These are phyloP conservation scores for Mercenaria mercenaria DNA, from an alignment of 1,140 invertebrate genomes.

Conservation along the genomic window DNA sequence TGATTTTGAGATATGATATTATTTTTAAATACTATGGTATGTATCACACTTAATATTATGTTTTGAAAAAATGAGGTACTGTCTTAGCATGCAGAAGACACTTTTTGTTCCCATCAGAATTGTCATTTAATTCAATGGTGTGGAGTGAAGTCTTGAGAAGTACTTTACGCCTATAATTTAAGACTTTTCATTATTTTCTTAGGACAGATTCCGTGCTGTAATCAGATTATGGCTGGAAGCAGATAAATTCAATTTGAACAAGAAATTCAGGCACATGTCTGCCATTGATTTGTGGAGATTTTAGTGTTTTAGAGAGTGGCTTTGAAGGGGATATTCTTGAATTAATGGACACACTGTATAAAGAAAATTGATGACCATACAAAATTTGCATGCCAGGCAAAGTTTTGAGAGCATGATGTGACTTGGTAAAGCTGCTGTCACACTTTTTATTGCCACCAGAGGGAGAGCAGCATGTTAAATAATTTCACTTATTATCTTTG, in stretches of 20 bases:
- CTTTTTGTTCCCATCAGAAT: background rate
- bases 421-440: too few relatives aligned
- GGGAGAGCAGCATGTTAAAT: too few relatives aligned
- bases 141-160: background rate
- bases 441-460: too few relatives aligned
- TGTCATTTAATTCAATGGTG: background rate
- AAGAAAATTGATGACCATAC: slow-evolving; percentile 15
- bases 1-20: too few relatives aligned
- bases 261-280: slow-evolving; percentile 25
- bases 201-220: background rate
- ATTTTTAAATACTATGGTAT: too few relatives aligned
- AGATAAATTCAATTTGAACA: slow-evolving; percentile 41
- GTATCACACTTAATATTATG: too few relatives aligned
- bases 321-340: slow-evolving; percentile 11
- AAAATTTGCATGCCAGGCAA: background rate
- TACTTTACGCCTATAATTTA: slow-evolving; percentile 1
- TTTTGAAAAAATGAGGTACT: too few relatives aligned
- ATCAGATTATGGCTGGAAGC: slow-evolving; percentile 15
- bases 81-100: too few relatives aligned
- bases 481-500: too few relatives aligned
- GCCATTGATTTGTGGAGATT: slow-evolving; percentile 32
- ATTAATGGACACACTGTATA: slow-evolving; percentile 2
- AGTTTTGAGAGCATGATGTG: too few relatives aligned
- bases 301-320: background rate
- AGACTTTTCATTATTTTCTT: slow-evolving; percentile 13